Base-by-base conservation (phyloP, 2,113 vertebrate species). In the Labeo rohita region DNA sequence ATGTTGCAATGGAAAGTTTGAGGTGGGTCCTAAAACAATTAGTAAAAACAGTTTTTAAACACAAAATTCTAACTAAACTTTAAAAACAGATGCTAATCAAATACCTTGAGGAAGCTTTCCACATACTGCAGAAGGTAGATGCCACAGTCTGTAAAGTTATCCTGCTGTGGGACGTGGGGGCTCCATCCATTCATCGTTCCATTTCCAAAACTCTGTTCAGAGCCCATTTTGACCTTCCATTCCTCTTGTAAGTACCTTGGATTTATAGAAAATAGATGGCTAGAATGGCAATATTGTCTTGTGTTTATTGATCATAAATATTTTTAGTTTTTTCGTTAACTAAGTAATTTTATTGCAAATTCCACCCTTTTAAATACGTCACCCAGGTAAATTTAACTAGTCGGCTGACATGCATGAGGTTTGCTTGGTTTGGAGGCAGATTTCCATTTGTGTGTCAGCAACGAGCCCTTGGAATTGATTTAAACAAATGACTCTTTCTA, bases 101-200 rank as follows among this genome's bases (percentile, higher is more conserved):
- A 28, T 85, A 97, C 97, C 94, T 96, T 96, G 91, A 97, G 96
- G 92, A 97, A 97, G 88, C 96, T 97, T 90, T 97, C 96, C 87
- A 97, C 96, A 72, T 97, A 97, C 90, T 97, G 97, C 56, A 97
- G 88, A 21, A 97, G 89, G 68, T 96, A 97, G 13, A 97, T 94
- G 50, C 97, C 97, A 87, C 97, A 97, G 83, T 97, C 97, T 82
- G 96, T 97, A 87, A 95, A 96, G 91, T 97, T 97, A 90, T 97
- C 96, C 84, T 97, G 97, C 85, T 97, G 96, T 21, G 96, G 97
- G 86, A 97, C 97, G 92, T 94, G 95, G 36, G 96, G 95, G 86
- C 95, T 97, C 87, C 95, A 97, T 86, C 96, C 96, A 92, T 95
- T 96, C 94, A 97, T 96, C 68, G 95, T 92, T 4, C 95, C 96